Evolutionary conservation across 2,888 invertebrate genomes (phyloP).

Genomic region (Rhingia campestris): DNA sequence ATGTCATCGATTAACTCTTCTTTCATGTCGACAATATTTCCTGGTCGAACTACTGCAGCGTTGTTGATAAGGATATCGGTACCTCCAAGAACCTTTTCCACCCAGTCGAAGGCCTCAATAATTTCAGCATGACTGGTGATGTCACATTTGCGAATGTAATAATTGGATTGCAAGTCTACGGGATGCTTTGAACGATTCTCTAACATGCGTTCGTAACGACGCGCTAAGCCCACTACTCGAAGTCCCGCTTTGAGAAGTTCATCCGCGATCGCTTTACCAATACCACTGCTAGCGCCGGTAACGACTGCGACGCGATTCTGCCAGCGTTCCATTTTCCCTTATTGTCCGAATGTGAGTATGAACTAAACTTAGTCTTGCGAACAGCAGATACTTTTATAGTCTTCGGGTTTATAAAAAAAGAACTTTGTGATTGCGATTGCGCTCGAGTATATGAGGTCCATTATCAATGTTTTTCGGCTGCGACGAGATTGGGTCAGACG

Average conservation of each 20-base stretch:
- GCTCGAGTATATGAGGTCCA: constrained; percentile 18
- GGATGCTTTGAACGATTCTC: constrained; percentile 37
- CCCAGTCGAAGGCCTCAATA: constrained; percentile 82
- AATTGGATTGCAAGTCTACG: constrained; percentile 17
- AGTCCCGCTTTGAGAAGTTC: constrained; percentile 82
- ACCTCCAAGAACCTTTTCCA: constrained; percentile 83
- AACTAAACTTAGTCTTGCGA: constrained; percentile 42
- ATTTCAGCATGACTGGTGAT: constrained; percentile 83
- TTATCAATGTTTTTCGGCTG: constrained; percentile 33
- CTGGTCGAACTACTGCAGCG: constrained; percentile 81
- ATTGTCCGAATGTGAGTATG: constrained; percentile 1
- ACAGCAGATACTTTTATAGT: constrained; percentile 38
- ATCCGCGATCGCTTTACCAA: constrained; percentile 82
- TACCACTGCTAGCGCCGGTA: constrained; percentile 85
- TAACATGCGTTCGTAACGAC: constrained; percentile 79
- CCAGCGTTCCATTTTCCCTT: constrained; percentile 83
- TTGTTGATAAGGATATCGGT: constrained; percentile 85
- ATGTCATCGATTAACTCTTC: constrained; percentile 70
- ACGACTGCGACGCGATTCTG: constrained; percentile 84
- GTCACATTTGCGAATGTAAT: constrained; percentile 77
- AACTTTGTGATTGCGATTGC: constrained; percentile 7
- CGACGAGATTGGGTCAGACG: constrained; percentile 6
- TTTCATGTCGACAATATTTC: constrained; percentile 42
- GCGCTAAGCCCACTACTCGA: constrained; percentile 83
- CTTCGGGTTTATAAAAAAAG: background rate